Evolutionary conservation across 2,113 vertebrate species (phyloP).

Genomic region (Columba livia): DNA sequence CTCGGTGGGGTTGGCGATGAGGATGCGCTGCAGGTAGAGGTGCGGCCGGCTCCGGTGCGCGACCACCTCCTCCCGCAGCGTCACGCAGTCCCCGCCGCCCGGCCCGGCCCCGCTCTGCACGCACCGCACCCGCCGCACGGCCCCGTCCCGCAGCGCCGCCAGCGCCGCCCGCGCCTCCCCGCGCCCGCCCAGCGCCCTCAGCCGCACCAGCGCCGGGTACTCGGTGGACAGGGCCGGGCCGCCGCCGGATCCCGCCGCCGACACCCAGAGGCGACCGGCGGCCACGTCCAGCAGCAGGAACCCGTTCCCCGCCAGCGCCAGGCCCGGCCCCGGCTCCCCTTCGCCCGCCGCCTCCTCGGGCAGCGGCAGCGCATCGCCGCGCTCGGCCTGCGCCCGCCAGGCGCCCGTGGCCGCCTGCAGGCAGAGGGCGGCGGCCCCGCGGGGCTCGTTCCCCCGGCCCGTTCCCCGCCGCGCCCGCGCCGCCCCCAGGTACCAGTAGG

Average conservation of each 20-base stretch:
- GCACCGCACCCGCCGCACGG: constrained; percentile 83
- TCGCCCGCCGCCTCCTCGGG: constrained; percentile 43
- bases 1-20: constrained; percentile 87
- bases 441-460: no score
- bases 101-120: constrained; percentile 72
- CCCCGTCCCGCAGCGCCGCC: constrained; percentile 84
- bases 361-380: constrained; percentile 69
- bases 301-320: constrained; percentile 87
- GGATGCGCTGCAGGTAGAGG: constrained; percentile 88
- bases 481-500: no score
- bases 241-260: constrained; percentile 69
- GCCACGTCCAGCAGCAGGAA: constrained; percentile 84
- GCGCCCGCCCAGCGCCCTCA: constrained; percentile 73
- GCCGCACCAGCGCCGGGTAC: constrained; percentile 76
- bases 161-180: constrained; percentile 77
- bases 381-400: no score
- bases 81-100: constrained; percentile 79
- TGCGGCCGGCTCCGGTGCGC: constrained; percentile 89
- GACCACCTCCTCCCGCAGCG: constrained; percentile 88
- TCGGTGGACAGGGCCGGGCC: constrained; percentile 80
- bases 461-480: no score
- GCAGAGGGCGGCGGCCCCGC: no score
- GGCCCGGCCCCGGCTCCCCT: constrained; percentile 47
- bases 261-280: constrained; percentile 88
- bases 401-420: no score